A percentile compares a stretch with the other conserved stretches of the same genome.
These are phyloP conservation scores for Gopherus evgoodei DNA, from an alignment of 2,113 vertebrate genomes.

Conservation along the genomic window DNA sequence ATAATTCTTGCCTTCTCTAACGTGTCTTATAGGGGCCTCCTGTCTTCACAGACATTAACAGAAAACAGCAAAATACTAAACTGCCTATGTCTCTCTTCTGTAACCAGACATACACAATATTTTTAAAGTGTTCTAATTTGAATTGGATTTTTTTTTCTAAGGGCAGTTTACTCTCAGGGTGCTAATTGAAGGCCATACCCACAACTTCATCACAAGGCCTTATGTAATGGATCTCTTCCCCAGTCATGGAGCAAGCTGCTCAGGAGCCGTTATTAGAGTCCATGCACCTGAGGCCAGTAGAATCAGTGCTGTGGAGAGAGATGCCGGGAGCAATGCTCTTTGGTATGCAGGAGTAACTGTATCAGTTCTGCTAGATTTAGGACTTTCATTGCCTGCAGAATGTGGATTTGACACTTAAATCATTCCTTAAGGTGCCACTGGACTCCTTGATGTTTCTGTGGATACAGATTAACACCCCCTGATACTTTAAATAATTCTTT, in stretches of 20 bases:
- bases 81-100: neutral
- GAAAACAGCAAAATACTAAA: neutral
- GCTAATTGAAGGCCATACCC: neutral
- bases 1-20: constrained; percentile 54
- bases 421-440: neutral
- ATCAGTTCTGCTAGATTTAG: neutral
- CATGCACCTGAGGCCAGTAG: neutral
- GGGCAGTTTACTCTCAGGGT: neutral
- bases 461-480: too few relatives aligned
- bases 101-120: neutral
- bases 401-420: constrained; percentile 20
- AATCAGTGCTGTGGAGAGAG: neutral
- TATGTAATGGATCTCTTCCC: neutral
- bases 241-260: neutral
- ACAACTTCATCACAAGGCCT: neutral
- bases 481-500: neutral
- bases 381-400: neutral
- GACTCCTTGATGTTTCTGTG: too few relatives aligned
- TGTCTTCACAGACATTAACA: neutral
- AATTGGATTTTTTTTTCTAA: constrained; percentile 13
- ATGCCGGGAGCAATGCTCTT: accelerated
- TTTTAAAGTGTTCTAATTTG: neutral
- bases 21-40: constrained; percentile 2
- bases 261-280: neutral
- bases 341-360: neutral